phyloP scores from a whole-genome alignment of 2,888 invertebrate genomes.

The Pteria penguin region DNA sequence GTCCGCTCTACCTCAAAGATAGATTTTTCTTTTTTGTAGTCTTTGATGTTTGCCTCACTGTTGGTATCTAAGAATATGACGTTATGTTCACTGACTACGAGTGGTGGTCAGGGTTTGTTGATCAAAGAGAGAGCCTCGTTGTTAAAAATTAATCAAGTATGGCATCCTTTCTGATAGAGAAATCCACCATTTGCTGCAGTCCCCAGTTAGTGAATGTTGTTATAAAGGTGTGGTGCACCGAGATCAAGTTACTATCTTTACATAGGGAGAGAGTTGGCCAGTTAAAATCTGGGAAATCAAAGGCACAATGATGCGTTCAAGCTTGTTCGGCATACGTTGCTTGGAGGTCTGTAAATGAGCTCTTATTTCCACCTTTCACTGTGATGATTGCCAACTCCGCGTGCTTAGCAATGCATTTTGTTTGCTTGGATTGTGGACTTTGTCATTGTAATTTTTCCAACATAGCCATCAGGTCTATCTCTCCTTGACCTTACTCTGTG shows the following conservation, averaged over 20 bases:
- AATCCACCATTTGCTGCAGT: constrained; percentile 10
- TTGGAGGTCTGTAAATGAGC: no score
- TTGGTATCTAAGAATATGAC: neutral
- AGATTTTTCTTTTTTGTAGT: neutral
- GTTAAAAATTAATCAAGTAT: neutral
- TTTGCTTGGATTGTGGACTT: no score
- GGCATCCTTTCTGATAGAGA: neutral
- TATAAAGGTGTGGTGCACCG: neutral
- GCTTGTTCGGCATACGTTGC: no score
- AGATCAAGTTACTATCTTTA: neutral
- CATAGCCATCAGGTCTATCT: no score
- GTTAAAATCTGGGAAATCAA: no score
- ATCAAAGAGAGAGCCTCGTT: neutral
- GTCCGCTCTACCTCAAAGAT: constrained; percentile 1
- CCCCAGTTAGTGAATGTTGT: neutral
- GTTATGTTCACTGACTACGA: neutral
- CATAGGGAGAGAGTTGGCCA: neutral
- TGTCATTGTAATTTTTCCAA: no score
- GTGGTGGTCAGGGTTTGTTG: neutral
- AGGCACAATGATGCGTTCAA: no score
- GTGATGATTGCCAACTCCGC: no score
- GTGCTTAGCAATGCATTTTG: no score
- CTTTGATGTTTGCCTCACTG: constrained; percentile 1
- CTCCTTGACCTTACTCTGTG: no score
- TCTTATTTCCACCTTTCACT: no score